phyloP scores from a whole-genome alignment of 1,140 invertebrate species.

The Frieseomelitta varia region DNA sequence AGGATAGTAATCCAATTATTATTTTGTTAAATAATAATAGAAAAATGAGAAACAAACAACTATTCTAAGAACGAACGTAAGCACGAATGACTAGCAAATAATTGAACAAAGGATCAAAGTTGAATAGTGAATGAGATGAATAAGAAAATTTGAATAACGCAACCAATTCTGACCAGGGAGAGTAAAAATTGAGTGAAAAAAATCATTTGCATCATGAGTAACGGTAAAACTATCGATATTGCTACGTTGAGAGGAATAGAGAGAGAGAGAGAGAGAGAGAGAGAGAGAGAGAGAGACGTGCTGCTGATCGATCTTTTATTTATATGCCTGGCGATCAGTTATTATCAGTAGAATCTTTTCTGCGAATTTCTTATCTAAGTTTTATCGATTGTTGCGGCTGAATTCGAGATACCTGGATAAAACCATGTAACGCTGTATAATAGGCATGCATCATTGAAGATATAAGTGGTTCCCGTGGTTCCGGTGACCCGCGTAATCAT shows the following conservation, averaged over 20 bases:
- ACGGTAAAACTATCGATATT: neutral
- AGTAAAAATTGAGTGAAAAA: neutral
- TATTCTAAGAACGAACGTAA: neutral
- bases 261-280: no score
- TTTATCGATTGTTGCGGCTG: neutral
- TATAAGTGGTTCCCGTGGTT: neutral
- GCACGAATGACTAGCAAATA: neutral
- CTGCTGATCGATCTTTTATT: constrained; percentile 19
- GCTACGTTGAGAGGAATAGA: neutral
- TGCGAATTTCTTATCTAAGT: neutral
- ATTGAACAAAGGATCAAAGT: neutral
- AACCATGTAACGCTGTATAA: neutral
- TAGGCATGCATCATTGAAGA: neutral
- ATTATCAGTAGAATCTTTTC: neutral
- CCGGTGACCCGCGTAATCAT: neutral
- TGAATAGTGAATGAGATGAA: neutral
- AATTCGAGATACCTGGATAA: neutral
- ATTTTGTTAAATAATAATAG: neutral
- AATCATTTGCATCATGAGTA: neutral
- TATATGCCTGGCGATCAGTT: neutral
- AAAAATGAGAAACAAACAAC: neutral
- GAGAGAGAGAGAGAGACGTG: no score
- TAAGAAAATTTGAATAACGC: neutral
- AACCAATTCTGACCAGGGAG: neutral
- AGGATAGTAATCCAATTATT: no score